A percentile compares a stretch with the other conserved stretches of the same genome.
Evolutionary conservation across 2,888 invertebrate species (phyloP).

Genomic region (Dascillus cervinus): DNA sequence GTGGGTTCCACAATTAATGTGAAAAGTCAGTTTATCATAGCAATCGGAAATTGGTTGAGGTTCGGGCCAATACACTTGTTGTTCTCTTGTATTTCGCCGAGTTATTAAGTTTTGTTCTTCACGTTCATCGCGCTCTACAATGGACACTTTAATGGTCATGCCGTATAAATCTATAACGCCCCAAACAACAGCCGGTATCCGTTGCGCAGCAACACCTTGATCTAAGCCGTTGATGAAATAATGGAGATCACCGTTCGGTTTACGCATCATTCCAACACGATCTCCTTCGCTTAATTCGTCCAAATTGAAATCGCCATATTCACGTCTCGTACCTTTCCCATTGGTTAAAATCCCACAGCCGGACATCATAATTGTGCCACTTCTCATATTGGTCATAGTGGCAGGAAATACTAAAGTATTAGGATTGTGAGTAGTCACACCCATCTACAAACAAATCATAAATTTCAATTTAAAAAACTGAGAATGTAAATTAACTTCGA

Average conservation of each 20-base stretch:
- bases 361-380: constrained; percentile 92
- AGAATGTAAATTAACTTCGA: constrained; percentile 54
- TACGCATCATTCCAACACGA: constrained; percentile 85
- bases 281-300: constrained; percentile 92
- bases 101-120: constrained; percentile 69
- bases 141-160: constrained; percentile 85
- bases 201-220: constrained; percentile 83
- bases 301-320: constrained; percentile 89
- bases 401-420: constrained; percentile 85
- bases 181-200: constrained; percentile 77
- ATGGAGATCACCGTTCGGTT: constrained; percentile 76
- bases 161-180: constrained; percentile 93
- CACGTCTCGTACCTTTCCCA: constrained; percentile 86
- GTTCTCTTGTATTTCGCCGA: constrained; percentile 54
- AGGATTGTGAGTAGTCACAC: constrained; percentile 90
- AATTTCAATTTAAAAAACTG: constrained; percentile 1
- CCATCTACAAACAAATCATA: constrained; percentile 50
- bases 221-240: constrained; percentile 90
- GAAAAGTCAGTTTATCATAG: constrained; percentile 75
- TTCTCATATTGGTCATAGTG: constrained; percentile 95
- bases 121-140: constrained; percentile 75
- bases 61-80: constrained; percentile 37
- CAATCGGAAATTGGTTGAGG: constrained; percentile 42
- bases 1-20: constrained; percentile 86
- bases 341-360: constrained; percentile 95